Evolutionary conservation across 2,113 vertebrate genomes (phyloP), one percentile per base, ranked within the genome.

Genomic region (Gambusia affinis): DNA sequence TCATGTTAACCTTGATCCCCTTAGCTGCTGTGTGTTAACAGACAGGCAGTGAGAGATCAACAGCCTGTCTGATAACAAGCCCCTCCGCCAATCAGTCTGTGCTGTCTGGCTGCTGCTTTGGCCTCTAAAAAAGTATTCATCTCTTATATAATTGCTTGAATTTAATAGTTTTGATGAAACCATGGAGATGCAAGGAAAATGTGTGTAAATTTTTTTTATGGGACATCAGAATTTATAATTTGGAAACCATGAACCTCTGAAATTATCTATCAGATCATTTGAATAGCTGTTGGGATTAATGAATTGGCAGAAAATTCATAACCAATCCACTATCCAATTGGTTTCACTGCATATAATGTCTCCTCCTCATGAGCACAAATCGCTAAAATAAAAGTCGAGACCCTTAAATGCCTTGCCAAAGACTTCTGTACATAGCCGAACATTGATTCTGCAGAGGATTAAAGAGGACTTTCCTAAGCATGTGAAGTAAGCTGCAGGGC

Each of bases 401-500:
- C 22, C 39, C 24, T 71, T 17, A 73, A 78, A 76, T 35, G 27
- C 60, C 37, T 83, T 68, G 63, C 29, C 17, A 60, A 42, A 76
- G 44, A 42, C 66, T 67, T 80, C 27, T 51, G 33, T 79, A 62
- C 30, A 33, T 51, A 75, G 15, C 68, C 28, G 28, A 82, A 85
- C 47, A 78, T n/a, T 64, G 61, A 81, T 79, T 86, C 61, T 81
- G 54, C 67, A 57, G 29, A 35, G 62, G 76, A 85, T 87, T 67
- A 80, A 86, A 78, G 73, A 88, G 64, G 76, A 75, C 71, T 64
- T 80, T 78, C 51, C 80, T 64, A 27, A 19, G 47, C 63, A 78
- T 77, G 75, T 64, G 84, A 83, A 77, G 44, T 57, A 80, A 80
- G 70, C 71, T 64, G 66, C 72, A 17, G 75, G 76, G 82, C 71